A percentile compares a stretch with the other conserved stretches of the same genome.
phyloP scores from a whole-genome alignment of 2,113 vertebrate genomes.

The Orthochromis malagaraziensis region DNA sequence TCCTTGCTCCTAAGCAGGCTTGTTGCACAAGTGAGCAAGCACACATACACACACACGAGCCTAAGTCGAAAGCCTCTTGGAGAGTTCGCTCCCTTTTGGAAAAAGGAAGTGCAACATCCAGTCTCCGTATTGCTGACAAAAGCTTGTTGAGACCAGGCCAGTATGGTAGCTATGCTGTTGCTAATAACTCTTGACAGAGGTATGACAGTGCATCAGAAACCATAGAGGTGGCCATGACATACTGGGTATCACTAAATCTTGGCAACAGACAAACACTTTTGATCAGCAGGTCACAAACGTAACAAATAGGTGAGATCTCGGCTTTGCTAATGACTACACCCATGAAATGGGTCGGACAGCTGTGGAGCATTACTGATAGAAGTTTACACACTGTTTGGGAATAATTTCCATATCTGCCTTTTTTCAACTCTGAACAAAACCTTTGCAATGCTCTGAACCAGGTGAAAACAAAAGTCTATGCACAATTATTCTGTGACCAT shows the following conservation, averaged over 20 bases:
- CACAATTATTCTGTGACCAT: neutral
- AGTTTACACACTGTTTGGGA: neutral
- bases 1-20: constrained; percentile 13
- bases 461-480: neutral
- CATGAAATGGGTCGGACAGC: neutral
- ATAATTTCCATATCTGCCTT: neutral
- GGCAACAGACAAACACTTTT: neutral
- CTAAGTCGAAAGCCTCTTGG: neutral
- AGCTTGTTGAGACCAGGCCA: neutral
- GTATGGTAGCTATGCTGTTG: neutral
- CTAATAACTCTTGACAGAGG: constrained; percentile 22
- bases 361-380: neutral
- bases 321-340: neutral
- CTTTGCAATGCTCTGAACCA: neutral
- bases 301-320: neutral
- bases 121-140: constrained; percentile 1
- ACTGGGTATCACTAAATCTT: neutral
- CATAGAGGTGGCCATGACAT: neutral
- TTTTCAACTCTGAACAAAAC: neutral
- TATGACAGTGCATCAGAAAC: neutral
- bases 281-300: neutral
- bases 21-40: neutral
- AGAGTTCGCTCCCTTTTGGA: constrained; percentile 14
- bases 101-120: constrained; percentile 49
- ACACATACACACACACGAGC: neutral